phyloP scores from a whole-genome alignment of 2,113 vertebrate genomes.

The Micronycteris hirsuta region DNA sequence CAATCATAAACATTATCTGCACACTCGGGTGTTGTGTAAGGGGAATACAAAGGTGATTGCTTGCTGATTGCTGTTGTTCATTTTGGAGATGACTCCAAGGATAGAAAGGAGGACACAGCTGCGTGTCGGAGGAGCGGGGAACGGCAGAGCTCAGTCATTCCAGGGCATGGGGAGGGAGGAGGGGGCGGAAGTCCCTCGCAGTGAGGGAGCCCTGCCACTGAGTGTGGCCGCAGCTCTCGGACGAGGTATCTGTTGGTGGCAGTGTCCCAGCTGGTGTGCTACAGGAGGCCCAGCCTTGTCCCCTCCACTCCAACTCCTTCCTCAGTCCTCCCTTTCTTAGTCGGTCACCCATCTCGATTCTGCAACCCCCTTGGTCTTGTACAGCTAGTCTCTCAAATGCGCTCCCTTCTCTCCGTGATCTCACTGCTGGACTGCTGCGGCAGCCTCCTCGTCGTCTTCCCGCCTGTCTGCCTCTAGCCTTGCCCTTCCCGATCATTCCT shows the following conservation, averaged over 20 bases:
- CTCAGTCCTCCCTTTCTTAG: not conserved
- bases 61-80: constrained; percentile 39
- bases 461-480: not conserved
- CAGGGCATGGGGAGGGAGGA: not conserved
- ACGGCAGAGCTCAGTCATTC: not conserved
- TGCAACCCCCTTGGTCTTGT: not conserved
- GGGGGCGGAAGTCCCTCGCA: not conserved
- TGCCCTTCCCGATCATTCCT: not conserved
- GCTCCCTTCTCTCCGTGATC: too few species aligned
- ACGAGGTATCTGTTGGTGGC: not conserved
- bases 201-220: not conserved
- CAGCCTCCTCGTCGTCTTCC: not conserved
- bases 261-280: accelerated
- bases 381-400: not conserved
- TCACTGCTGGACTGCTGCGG: not conserved
- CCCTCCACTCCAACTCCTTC: not conserved
- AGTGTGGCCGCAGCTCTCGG: too few species aligned
- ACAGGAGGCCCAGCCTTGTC: not conserved
- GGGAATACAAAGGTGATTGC: not conserved
- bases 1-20: constrained; percentile 33
- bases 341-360: not conserved
- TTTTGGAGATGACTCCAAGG: not conserved
- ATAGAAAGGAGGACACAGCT: constrained; percentile 8
- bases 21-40: not conserved
- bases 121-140: not conserved